phyloP scores from a whole-genome alignment of 2,113 vertebrate genomes.

The Scomber scombrus region DNA sequence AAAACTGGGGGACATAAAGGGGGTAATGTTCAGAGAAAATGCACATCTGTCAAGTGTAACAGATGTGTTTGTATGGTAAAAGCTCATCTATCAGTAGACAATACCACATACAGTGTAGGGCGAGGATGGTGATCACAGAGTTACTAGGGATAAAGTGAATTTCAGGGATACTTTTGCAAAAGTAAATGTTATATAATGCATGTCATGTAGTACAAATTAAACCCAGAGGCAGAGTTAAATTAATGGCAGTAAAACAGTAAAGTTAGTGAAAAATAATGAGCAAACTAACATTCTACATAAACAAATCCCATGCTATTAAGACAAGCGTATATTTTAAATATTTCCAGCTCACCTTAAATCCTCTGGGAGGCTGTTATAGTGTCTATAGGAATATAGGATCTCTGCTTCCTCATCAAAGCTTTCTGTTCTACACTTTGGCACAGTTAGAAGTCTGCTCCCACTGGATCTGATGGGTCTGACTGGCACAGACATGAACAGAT shows the following conservation, averaged over 20 bases:
- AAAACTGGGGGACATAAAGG: background rate
- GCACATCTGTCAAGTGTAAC: background rate
- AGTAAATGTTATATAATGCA: background rate
- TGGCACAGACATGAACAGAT: too few species aligned
- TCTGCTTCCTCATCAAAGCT: constrained; percentile 1
- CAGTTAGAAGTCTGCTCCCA: too few species aligned
- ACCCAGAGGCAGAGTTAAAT: background rate
- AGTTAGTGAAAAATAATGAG: background rate
- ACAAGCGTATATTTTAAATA: background rate
- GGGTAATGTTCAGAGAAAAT: background rate
- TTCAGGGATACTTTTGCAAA: background rate
- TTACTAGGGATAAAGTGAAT: background rate
- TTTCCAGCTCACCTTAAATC: background rate
- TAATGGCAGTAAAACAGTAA: background rate
- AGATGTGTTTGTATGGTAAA: background rate
- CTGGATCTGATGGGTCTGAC: too few species aligned
- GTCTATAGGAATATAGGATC: background rate
- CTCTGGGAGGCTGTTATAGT: background rate
- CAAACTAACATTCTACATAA: background rate
- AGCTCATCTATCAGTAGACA: background rate
- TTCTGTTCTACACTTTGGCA: background rate
- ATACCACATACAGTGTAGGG: background rate
- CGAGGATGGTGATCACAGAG: background rate
- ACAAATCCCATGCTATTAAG: background rate
- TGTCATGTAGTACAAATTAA: background rate